These are phyloP conservation scores for Aspidapion aeneum DNA, from an alignment of 2,888 invertebrate genomes.

Conservation along the genomic window DNA sequence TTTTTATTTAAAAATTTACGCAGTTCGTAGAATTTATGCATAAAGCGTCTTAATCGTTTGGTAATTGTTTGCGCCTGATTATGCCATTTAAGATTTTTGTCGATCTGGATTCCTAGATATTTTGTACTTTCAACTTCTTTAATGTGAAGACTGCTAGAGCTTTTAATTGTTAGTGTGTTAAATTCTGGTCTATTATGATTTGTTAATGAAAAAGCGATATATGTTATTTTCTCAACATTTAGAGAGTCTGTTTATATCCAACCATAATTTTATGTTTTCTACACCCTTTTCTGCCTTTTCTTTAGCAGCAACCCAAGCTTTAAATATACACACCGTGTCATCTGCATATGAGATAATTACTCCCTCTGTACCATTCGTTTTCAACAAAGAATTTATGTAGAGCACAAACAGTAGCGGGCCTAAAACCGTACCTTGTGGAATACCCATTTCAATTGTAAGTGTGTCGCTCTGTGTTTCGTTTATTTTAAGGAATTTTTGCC, in stretches of 20 bases:
- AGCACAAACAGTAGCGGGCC: background rate
- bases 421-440: background rate
- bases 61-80: background rate
- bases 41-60: no score
- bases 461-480: no score
- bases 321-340: constrained; percentile 6
- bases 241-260: no score
- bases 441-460: background rate
- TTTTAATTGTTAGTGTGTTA: background rate
- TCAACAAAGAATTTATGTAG: background rate
- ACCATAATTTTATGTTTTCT: no score
- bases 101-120: constrained; percentile 2
- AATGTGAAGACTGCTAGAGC: background rate
- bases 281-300: background rate
- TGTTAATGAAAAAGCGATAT: background rate
- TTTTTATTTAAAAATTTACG: constrained; percentile 9
- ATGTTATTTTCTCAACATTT: constrained; percentile 5
- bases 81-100: constrained; percentile 6
- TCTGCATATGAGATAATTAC: constrained; percentile 2
- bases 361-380: background rate
- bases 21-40: constrained; percentile 1
- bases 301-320: background rate
- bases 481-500: no score
- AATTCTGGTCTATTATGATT: constrained; percentile 3
- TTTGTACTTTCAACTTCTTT: constrained; percentile 3